Evolutionary conservation across 2,888 invertebrate genomes (phyloP), one percentile per base, ranked within the genome.

Genomic region (Athalia cordata): DNA sequence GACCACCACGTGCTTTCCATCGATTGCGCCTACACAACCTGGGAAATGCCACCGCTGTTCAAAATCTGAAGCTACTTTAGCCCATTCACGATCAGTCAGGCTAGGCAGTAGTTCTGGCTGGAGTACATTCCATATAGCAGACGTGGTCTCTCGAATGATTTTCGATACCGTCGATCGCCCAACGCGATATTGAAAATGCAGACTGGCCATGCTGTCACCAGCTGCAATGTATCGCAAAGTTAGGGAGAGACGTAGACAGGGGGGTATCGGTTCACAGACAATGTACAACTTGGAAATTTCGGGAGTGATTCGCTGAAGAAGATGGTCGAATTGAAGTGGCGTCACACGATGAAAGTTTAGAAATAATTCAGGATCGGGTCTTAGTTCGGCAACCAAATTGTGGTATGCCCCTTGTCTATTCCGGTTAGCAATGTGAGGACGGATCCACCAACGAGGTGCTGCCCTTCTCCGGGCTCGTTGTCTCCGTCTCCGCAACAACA

Each of bases 11-110:
- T 65, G 52, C 13, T 76, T 76, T 5, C 76, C 62, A 13, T 76
- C 62, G 9, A 76, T n/a, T 50, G 76, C 61, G 9, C 64, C 75
- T 1, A 62, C 62, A 62, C 66, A 67, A 64, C 80, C 80, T 66
- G 65, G 77, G 70, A 55, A 80, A 61, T 80, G 79, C 66, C 50
- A 67, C 9, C 13, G 5, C 8, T 67, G 7, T n/a, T 9, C 52
- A 50, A 67, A 67, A 15, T 67, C 50, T n/a, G 5, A 9, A 4
- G 50, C 67, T 6, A 67, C 15, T 67, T 52, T 50, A 13, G 67
- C 13, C 67, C 49, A 67, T 50, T 64, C 64, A 0, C 45, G 6
- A 4, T 8, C 9, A 43, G 29, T 64, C 47, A n/a, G 49, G 13
- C 13, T 49, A 9, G 3, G 47, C n/a, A 66, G 13, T 49, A 66